A percentile compares a stretch with the other conserved stretches of the same genome.
phyloP scores from a whole-genome alignment of 2,888 invertebrate species.

The Scrobipalpa costella region DNA sequence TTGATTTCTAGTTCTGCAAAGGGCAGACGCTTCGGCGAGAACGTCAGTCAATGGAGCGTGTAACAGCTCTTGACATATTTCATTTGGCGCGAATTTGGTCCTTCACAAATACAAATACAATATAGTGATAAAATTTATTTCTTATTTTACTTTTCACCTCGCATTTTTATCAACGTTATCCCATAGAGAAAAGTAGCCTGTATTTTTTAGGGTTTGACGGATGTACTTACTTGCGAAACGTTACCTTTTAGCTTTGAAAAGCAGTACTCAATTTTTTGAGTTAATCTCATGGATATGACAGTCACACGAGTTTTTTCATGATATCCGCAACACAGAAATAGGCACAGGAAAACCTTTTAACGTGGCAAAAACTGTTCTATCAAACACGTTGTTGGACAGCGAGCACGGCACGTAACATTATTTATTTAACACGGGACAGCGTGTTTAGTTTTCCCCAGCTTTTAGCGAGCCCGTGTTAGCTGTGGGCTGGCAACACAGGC shows the following conservation, averaged over 20 bases:
- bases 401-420: slow-evolving; percentile 64
- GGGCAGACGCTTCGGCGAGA: no score
- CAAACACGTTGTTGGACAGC: slow-evolving; percentile 54
- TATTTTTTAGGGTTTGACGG: no score
- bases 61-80: no score
- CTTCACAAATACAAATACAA: no score
- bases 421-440: slow-evolving; percentile 70
- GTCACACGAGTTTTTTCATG: background rate
- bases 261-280: background rate
- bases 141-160: no score
- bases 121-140: no score
- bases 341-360: slow-evolving; percentile 44
- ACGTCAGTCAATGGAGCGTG: no score
- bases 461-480: slow-evolving; percentile 40
- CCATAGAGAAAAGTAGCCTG: no score
- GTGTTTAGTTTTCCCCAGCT: slow-evolving; percentile 52
- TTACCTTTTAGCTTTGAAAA: background rate
- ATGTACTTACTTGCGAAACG: no score
- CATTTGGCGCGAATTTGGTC: no score
- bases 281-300: background rate
- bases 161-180: no score
- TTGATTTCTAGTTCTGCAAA: no score
- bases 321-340: slow-evolving; percentile 22
- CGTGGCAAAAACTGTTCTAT: slow-evolving; percentile 51
- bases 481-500: slow-evolving; percentile 44